Percentiles rank a stretch among this genome's conserved stretches.
These are phyloP conservation scores for Xiphias gladius DNA, from an alignment of 2,113 vertebrate genomes.

Conservation along the genomic window DNA sequence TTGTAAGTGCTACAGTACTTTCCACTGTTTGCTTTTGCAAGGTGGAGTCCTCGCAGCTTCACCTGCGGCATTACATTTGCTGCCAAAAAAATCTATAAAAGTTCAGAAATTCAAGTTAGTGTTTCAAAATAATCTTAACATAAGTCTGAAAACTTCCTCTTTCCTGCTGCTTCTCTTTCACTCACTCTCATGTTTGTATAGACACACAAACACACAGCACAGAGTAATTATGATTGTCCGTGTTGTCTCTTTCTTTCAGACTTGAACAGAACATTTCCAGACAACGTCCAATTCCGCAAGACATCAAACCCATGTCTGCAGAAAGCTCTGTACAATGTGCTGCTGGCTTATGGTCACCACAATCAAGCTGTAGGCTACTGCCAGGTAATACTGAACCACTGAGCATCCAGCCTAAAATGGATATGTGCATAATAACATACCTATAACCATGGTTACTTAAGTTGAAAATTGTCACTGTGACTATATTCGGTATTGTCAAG, in stretches of 20 bases:
- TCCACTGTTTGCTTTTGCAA: not conserved
- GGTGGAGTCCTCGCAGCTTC: not conserved
- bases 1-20: not conserved
- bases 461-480: not conserved
- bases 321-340: conserved; percentile 89
- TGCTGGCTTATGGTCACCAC: conserved; percentile 93
- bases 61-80: not conserved
- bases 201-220: not conserved
- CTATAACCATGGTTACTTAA: not conserved
- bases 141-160: not conserved
- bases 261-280: conserved; percentile 97
- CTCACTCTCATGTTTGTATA: not conserved
- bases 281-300: conserved; percentile 92
- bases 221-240: not conserved
- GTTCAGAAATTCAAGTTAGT: not conserved
- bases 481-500: not conserved
- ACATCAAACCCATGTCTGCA: conserved; percentile 89
- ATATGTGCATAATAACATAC: not conserved
- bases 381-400: conserved; percentile 85
- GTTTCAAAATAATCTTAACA: not conserved
- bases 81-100: not conserved
- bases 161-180: not conserved
- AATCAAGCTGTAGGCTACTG: conserved; percentile 94
- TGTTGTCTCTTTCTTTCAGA: conserved; percentile 81
- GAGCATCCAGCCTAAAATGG: not conserved